phyloP scores from a whole-genome alignment of 1,140 invertebrate species.

The Ericerus pela region DNA sequence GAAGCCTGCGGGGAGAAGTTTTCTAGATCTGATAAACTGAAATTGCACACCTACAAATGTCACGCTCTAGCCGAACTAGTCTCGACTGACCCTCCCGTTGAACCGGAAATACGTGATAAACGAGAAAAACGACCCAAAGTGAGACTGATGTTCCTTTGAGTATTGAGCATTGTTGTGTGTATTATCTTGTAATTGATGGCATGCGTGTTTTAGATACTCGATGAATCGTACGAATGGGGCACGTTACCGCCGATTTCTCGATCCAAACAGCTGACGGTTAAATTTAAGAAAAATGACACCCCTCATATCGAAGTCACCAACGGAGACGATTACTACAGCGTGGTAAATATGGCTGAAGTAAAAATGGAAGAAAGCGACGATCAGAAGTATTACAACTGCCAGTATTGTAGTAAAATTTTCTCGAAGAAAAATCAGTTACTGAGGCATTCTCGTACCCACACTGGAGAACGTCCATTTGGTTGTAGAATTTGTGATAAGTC shows the following conservation, averaged over 20 bases:
- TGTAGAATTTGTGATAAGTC: constrained; percentile 22
- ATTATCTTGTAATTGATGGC: too few species aligned
- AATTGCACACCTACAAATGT: neutral
- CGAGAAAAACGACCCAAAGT: neutral
- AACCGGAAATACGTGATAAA: neutral
- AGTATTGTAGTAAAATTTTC: constrained; percentile 54
- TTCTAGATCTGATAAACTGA: constrained; percentile 28
- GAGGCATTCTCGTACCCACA: constrained; percentile 22
- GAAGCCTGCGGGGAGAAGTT: constrained; percentile 50
- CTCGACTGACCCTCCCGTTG: neutral
- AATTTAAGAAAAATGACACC: neutral
- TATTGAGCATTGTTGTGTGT: too few species aligned
- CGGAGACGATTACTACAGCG: neutral
- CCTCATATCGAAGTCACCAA: neutral
- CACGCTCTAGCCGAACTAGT: neutral
- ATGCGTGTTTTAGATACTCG: neutral
- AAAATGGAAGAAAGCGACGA: constrained; percentile 13
- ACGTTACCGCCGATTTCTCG: neutral
- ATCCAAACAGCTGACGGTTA: neutral
- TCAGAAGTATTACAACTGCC: constrained; percentile 44
- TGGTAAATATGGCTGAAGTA: neutral
- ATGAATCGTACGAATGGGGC: neutral
- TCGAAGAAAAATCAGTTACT: constrained; percentile 28
- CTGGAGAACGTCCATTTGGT: constrained; percentile 23
- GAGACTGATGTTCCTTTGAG: neutral